Conservation (phyloP, 2,888 invertebrate genomes). For the Aspidiotus rigidus region DNA sequence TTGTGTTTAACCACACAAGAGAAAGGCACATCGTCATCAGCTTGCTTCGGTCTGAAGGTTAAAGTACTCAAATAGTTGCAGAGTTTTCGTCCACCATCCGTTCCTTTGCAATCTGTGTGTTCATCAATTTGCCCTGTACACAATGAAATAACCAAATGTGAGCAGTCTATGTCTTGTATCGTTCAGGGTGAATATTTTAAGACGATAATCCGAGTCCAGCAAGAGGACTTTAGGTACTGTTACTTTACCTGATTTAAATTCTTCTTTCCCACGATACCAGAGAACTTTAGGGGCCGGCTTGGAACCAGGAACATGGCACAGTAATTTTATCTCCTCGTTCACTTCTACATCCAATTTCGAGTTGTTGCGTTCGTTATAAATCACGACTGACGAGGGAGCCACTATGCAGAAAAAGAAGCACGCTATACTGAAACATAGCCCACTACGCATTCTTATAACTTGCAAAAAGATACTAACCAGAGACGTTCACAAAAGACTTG, state of each 20-base stretch:
- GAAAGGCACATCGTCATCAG: constrained; percentile 81
- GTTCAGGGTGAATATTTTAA: no score
- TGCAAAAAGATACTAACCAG: no score
- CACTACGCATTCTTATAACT: no score
- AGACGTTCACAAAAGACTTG: no score
- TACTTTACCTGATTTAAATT: constrained; percentile 59
- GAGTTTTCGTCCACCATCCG: no score
- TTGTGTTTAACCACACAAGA: constrained; percentile 83
- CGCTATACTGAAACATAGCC: no score
- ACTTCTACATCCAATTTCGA: constrained; percentile 72
- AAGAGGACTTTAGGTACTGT: no score
- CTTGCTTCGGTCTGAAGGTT: constrained; percentile 66
- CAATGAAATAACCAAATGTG: no score
- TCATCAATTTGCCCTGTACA: background rate
- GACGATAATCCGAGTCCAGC: no score
- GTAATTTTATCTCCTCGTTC: constrained; percentile 59
- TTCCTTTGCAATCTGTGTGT: background rate
- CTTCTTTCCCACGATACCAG: constrained; percentile 74
- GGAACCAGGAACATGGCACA: constrained; percentile 73
- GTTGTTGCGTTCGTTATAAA: constrained; percentile 65
- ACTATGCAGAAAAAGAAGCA: constrained; percentile 62
- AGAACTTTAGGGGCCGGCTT: constrained; percentile 81
- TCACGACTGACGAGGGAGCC: constrained; percentile 77
- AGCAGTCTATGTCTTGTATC: no score
- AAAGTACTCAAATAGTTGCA: constrained; percentile 53